These are phyloP conservation scores for Habroteleia sp. DNA, from an alignment of 2,888 invertebrate species.

Conservation along the genomic window DNA sequence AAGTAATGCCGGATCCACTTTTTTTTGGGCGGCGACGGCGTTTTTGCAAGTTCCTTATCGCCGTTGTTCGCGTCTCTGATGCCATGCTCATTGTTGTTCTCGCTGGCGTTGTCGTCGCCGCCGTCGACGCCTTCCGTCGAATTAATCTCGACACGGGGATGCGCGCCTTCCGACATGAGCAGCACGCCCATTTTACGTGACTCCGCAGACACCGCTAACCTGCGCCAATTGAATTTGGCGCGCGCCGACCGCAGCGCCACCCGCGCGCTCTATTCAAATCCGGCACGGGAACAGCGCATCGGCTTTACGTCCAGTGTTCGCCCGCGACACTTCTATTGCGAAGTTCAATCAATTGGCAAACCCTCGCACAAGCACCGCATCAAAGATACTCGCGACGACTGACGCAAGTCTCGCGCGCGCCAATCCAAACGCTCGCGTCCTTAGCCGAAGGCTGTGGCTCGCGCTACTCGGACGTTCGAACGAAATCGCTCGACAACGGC, in stretches of 20 bases:
- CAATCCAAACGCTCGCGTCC: no score
- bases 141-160: conserved; percentile 69
- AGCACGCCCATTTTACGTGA: conserved; percentile 78
- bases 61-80: conserved; percentile 70
- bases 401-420: no score
- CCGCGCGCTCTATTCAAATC: conserved; percentile 40
- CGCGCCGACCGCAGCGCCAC: conserved; percentile 53
- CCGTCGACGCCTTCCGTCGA: conserved; percentile 57
- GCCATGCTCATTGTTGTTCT: conserved; percentile 68
- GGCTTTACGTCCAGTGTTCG: not conserved
- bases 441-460: no score
- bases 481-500: conserved; percentile 44
- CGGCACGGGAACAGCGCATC: not conserved
- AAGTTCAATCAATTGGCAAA: no score
- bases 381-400: no score
- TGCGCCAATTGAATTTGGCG: conserved; percentile 45
- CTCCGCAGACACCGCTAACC: conserved; percentile 11
- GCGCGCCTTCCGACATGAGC: conserved; percentile 75
- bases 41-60: conserved; percentile 72
- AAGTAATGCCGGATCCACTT: conserved; percentile 88
- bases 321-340: no score
- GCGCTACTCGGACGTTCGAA: no score
- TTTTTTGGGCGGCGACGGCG: conserved; percentile 86
- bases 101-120: conserved; percentile 59
- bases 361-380: no score